A percentile compares a stretch with the other conserved stretches of the same genome.
phyloP scores from a whole-genome alignment of 2,797 vertebrate species.

The Coregonus suidteri region DNA sequence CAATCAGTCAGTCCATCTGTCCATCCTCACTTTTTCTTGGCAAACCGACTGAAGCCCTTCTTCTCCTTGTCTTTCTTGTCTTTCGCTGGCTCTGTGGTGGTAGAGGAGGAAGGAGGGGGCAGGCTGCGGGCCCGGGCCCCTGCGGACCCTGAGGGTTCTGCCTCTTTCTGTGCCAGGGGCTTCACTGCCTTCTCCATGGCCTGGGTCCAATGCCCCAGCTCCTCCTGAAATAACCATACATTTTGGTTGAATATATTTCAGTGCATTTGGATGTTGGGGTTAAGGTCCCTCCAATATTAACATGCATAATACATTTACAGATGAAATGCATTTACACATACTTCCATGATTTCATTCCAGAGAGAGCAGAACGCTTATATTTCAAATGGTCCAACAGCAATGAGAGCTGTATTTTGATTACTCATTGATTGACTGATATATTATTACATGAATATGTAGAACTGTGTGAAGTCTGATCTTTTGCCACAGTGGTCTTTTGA shows the following conservation, averaged over 20 bases:
- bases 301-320: not conserved
- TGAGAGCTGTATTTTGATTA: not conserved
- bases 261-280: not conserved
- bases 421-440: not conserved
- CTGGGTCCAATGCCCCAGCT: conserved; percentile 89
- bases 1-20: conserved; percentile 17
- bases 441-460: not conserved
- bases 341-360: not conserved
- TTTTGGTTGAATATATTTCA: not conserved
- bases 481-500: too few relatives aligned
- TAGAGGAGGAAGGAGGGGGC: conserved; percentile 76
- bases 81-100: conserved; percentile 69
- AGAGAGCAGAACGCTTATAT: not conserved
- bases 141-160: conserved; percentile 69
- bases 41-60: conserved; percentile 87
- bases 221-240: conserved; percentile 78
- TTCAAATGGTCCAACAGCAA: not conserved
- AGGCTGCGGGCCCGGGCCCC: conserved; percentile 83
- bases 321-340: not conserved
- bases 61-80: conserved; percentile 93
- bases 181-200: conserved; percentile 80
- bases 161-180: conserved; percentile 68
- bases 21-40: conserved; percentile 90
- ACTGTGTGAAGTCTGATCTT: not conserved
- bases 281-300: not conserved